Conservation (phyloP, 2,888 invertebrate species). For the Noctua fimbriata region DNA sequence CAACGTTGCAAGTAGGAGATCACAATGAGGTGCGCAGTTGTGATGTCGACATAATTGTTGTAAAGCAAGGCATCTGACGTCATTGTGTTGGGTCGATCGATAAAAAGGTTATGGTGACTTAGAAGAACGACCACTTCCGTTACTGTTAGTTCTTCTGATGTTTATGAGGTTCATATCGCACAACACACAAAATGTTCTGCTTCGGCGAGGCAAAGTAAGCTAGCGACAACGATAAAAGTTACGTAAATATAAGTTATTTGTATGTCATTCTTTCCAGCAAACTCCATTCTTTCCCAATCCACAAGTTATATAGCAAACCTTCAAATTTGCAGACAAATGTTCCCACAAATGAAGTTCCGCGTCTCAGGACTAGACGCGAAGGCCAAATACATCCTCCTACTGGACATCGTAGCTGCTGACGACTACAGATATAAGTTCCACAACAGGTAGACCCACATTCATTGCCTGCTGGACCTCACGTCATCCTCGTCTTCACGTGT, state of each 20-base stretch:
- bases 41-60: background rate
- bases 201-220: conserved; percentile 9
- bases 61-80: conserved; percentile 7
- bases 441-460: conserved; percentile 93
- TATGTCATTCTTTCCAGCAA: conserved; percentile 40
- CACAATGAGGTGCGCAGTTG: conserved; percentile 25
- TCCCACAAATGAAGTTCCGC: conserved; percentile 99
- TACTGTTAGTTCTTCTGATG: background rate
- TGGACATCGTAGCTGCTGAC: conserved; percentile 99
- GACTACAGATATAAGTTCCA: conserved; percentile 99
- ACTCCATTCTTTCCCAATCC: background rate
- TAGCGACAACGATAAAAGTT: conserved; percentile 11
- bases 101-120: background rate
- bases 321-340: conserved; percentile 98
- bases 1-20: conserved; percentile 31
- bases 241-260: conserved; percentile 43
- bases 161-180: conserved; percentile 50
- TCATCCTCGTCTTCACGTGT: conserved; percentile 69
- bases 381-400: conserved; percentile 99
- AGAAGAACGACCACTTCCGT: background rate
- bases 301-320: conserved; percentile 62
- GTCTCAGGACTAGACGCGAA: conserved; percentile 99
- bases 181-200: background rate
- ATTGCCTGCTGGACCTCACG: conserved; percentile 77
- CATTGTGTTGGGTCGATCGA: background rate